Evolutionary conservation across 2,888 invertebrate species (phyloP), one percentile per base, ranked within the genome.

Genomic region (Dolichopus griseipennis): DNA sequence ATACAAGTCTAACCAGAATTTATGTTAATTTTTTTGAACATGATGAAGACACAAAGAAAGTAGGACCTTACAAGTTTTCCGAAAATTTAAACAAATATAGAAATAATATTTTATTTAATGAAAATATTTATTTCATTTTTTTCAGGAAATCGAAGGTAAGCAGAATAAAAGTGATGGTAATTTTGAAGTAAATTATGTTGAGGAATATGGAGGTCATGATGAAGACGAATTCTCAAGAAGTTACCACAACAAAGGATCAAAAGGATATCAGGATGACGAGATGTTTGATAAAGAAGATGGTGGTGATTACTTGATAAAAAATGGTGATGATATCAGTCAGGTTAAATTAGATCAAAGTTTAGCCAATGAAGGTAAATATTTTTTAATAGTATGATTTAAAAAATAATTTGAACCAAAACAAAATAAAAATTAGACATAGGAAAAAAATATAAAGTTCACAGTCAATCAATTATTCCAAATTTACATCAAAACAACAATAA

Each of bases 221-320:
- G 64, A 64, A 64, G 20, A 34, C 18, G 64, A 34, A 34, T 66
- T 33, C 21, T 10, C 18, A 8, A 66, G 18, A 66, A 33, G 9
- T 5, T 61, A 18, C 33, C 27, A 66, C 6, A 27, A n/a, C 15
- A 61, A 66, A 61, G 65, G 65, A 12, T 61, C 27, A 2, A 61
- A 61, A 66, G 65, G 61, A 61, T 66, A 33, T 61, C 61, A 66
- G 20, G 33, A 66, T 33, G 18, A 33, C n/a, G 65, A 66, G 20
- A 33, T 21, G 22, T 66, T 61, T 33, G 61, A 66, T 20, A 66
- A 66, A 8, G 61, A 61, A 66, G 61, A 66, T 33, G 33, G 27
- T 20, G 33, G 8, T n/a, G 61, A 66, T 27, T 66, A 66, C 61
- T 18, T 12, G 6, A 52, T 52, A 18, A 52, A 52, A 18, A 52